These are phyloP conservation scores for Lampropteryx suffumata DNA, from an alignment of 2,888 invertebrate species.

Conservation along the genomic window DNA sequence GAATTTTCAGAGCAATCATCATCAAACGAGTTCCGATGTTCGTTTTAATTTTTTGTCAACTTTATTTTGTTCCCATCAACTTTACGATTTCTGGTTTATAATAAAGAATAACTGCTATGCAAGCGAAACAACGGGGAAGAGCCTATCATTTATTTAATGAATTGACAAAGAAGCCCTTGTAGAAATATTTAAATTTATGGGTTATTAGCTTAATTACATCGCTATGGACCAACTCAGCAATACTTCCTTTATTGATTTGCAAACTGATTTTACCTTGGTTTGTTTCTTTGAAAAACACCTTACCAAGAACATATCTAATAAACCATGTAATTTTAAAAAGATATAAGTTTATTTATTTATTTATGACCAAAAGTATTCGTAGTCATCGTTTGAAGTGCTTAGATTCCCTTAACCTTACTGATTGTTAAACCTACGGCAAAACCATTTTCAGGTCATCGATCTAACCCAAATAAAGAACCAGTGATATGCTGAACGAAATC, in stretches of 20 bases:
- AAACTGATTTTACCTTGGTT: constrained; percentile 41
- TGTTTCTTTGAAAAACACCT: constrained; percentile 46
- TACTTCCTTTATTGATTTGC: constrained; percentile 50
- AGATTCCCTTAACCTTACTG: too few species aligned
- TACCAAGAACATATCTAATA: too few species aligned
- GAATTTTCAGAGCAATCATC: constrained; percentile 64
- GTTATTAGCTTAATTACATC: constrained; percentile 44
- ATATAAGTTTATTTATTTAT: background rate
- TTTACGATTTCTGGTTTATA: too few species aligned
- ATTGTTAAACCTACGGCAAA: too few species aligned
- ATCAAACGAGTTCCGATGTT: constrained; percentile 43
- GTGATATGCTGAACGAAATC: too few species aligned
- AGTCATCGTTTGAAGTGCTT: too few species aligned
- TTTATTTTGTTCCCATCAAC: too few species aligned
- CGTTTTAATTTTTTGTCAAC: background rate
- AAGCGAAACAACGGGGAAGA: background rate
- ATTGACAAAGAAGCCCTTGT: constrained; percentile 13
- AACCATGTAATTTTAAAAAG: too few species aligned
- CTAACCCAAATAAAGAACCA: too few species aligned
- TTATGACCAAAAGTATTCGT: too few species aligned
- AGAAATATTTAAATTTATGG: constrained; percentile 15
- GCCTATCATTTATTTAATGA: background rate
- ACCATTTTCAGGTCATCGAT: too few species aligned
- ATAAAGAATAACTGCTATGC: too few species aligned
- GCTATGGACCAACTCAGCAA: constrained; percentile 33